Conservation (phyloP, 2,797 vertebrate species). For the Aythya fuligula region DNA sequence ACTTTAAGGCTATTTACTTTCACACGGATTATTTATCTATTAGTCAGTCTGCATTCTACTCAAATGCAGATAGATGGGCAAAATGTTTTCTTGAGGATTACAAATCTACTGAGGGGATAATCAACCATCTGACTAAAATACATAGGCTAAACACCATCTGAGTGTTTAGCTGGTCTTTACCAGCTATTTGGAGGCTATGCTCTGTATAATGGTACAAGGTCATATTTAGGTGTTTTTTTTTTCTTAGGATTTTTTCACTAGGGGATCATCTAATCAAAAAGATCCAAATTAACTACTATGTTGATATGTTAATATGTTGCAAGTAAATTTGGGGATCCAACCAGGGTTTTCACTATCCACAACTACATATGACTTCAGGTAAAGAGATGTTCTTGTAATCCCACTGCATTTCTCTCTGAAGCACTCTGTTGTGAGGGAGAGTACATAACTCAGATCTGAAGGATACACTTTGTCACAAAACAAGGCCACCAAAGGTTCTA, state of each 20-base stretch:
- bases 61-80: constrained; percentile 82
- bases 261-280: constrained; percentile 65
- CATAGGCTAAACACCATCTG: constrained; percentile 77
- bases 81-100: constrained; percentile 82
- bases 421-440: constrained; percentile 28
- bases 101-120: constrained; percentile 80
- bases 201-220: constrained; percentile 77
- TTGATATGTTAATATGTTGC: constrained; percentile 64
- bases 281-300: constrained; percentile 74
- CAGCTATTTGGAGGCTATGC: constrained; percentile 77
- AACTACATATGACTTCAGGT: constrained; percentile 57
- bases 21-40: constrained; percentile 81
- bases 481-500: constrained; percentile 67
- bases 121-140: constrained; percentile 80
- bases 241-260: constrained; percentile 74
- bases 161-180: constrained; percentile 56
- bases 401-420: constrained; percentile 52
- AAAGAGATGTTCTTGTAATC: constrained; percentile 64
- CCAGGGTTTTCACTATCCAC: constrained; percentile 66
- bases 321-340: constrained; percentile 70
- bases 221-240: constrained; percentile 72
- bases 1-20: constrained; percentile 84
- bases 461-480: constrained; percentile 65
- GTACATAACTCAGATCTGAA: constrained; percentile 64
- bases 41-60: constrained; percentile 82